Percentiles rank a stretch among this genome's conserved stretches.
Conservation (phyloP, 2,888 invertebrate species). For the Plagiodera versicolora region DNA sequence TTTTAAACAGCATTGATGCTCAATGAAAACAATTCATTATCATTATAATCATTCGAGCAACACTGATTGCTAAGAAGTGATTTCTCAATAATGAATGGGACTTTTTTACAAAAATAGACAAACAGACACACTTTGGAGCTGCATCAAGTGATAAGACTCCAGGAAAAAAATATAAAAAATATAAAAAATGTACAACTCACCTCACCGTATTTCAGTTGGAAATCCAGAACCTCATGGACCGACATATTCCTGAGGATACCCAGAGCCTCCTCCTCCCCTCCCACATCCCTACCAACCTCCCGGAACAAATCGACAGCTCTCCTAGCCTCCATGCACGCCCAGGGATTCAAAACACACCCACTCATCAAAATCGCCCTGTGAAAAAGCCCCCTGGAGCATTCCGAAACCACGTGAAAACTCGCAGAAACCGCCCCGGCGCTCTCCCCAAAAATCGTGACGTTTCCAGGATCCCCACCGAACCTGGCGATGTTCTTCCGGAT, state of each 20-base stretch:
- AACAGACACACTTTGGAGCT: too few species aligned
- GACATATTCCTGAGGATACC: not conserved
- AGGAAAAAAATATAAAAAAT: too few species aligned
- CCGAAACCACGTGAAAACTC: slow-evolving; percentile 25
- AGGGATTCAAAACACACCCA: slow-evolving; percentile 24
- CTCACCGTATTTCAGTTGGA: not conserved
- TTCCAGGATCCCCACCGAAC: slow-evolving; percentile 30
- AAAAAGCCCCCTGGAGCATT: slow-evolving; percentile 29
- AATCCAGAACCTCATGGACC: not conserved
- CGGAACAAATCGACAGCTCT: slow-evolving; percentile 15
- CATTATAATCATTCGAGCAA: too few species aligned
- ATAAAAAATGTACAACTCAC: not conserved
- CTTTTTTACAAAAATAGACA: too few species aligned
- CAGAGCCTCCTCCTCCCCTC: slow-evolving; percentile 6
- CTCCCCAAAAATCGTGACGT: slow-evolving; percentile 30
- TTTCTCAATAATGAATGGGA: too few species aligned
- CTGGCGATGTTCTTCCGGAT: slow-evolving; percentile 25
- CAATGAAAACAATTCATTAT: too few species aligned
- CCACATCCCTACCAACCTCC: slow-evolving; percentile 4
- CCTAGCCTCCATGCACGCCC: slow-evolving; percentile 28
- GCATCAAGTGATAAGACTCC: too few species aligned
- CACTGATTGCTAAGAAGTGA: too few species aligned
- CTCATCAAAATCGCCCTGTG: slow-evolving; percentile 35
- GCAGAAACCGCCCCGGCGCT: slow-evolving; percentile 33
- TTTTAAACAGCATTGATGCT: too few species aligned